Base-by-base conservation (phyloP, 2,797 vertebrate genomes). In the Molossus molossus region DNA sequence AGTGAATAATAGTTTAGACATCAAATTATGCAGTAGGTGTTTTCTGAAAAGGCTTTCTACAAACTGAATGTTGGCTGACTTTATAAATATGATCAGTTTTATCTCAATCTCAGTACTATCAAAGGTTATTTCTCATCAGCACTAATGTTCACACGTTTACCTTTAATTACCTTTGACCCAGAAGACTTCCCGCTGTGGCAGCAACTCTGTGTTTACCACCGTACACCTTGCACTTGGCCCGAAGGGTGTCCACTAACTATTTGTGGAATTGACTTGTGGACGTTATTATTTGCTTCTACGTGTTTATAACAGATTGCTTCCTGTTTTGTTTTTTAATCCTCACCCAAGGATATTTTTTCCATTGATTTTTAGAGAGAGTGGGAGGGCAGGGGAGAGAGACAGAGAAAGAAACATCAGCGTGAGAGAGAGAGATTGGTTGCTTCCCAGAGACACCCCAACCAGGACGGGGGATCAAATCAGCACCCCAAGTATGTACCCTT, bases 221-320 rank as follows among this genome's bases (percentile, higher is more conserved):
- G 7, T 10, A 18, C 18, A 55, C 37, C 81, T 67, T 77, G 55
- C 21, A 45, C 60, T 76, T 23, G 72, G 12, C 89, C 77, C 20
- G n/a, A 21, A 11, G 27, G 37, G 17, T 57, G 9, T 25, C 75
- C 81, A 57, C 14, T 53, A 53, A 62, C 18, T 53, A 27, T 18
- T 58, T 80, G 13, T 81, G 29, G 53, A 25, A 55, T 53, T 87
- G 48, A 81, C 62, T 75, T 37, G 58, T 93, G 37, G 62, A 33
- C 53, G 14, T 8, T 5, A 50, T 60, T 37, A 81, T 75, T 79
- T 84, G 33, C 76, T 20, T 33, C 25, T 87, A 1, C 55, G 14
- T 93, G 33, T 90, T 70, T 92, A 70, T 94, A 80, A 80, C 23
- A 83, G 29, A 81, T 40, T 53, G 75, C 83, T 93, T 87, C 40